Conservation (phyloP, 2,113 vertebrate genomes). For the Vanacampus margaritifer region DNA sequence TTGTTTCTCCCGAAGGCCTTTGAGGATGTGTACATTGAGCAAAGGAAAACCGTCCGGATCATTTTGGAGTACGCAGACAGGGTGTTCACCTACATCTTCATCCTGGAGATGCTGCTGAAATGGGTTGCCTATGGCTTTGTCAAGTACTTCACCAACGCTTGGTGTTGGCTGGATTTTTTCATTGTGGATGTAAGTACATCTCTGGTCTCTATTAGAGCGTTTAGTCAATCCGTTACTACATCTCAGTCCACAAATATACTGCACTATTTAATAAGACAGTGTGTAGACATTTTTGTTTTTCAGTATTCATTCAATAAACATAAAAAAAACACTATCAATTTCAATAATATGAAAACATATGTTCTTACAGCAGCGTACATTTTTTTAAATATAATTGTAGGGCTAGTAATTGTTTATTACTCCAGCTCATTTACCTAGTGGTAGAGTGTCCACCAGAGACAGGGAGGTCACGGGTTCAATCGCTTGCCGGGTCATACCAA, state of each 20-base stretch:
- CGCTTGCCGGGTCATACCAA: too few relatives aligned
- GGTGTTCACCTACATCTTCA: slow-evolving; percentile 99
- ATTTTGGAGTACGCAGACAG: slow-evolving; percentile 93
- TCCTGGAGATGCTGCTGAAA: slow-evolving; percentile 98
- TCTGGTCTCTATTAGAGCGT: slow-evolving; percentile 16
- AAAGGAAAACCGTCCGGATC: slow-evolving; percentile 90
- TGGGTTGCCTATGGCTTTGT: slow-evolving; percentile 98
- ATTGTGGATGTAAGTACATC: slow-evolving; percentile 93
- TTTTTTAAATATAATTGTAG: too few relatives aligned
- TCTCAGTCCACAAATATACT: slow-evolving; percentile 24
- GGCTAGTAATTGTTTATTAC: too few relatives aligned
- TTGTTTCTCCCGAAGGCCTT: slow-evolving; percentile 79
- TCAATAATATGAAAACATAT: too few relatives aligned
- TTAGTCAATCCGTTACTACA: slow-evolving; percentile 32
- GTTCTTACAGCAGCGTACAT: too few relatives aligned
- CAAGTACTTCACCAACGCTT: slow-evolving; percentile 98
- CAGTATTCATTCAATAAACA: too few relatives aligned
- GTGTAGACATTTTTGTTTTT: too few relatives aligned
- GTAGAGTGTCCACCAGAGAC: too few relatives aligned
- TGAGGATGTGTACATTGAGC: slow-evolving; percentile 98
- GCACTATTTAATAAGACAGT: neutral
- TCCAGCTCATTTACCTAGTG: too few relatives aligned
- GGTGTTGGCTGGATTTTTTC: slow-evolving; percentile 99
- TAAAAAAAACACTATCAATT: too few relatives aligned
- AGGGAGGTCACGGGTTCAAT: too few relatives aligned